phyloP scores from a whole-genome alignment of 2,888 invertebrate species.

The Trachelus tabidus region DNA sequence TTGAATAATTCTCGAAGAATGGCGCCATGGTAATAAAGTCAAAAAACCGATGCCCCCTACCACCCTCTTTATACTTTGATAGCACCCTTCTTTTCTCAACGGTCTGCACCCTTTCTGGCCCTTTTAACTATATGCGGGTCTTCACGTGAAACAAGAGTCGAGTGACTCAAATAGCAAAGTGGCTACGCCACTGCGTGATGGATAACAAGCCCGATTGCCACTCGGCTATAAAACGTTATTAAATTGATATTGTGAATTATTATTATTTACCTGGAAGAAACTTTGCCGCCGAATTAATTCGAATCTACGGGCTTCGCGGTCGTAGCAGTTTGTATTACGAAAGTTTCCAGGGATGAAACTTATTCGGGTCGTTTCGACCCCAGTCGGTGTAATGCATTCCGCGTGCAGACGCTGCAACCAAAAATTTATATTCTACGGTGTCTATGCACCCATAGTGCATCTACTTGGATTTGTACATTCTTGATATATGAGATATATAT shows the following conservation, averaged over 20 bases:
- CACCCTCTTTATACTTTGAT: neutral
- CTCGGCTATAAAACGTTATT: constrained; percentile 33
- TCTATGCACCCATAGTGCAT: neutral
- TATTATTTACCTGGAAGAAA: constrained; percentile 49
- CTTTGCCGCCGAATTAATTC: constrained; percentile 56
- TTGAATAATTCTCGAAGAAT: constrained; percentile 45
- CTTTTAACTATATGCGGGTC: neutral
- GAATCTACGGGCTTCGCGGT: constrained; percentile 42
- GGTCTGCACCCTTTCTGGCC: neutral
- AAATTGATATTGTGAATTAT: constrained; percentile 51
- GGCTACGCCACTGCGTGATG: neutral
- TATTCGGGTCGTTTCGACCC: neutral
- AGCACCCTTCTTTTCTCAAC: neutral
- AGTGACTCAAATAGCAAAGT: neutral
- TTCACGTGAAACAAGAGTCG: neutral
- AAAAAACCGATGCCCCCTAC: constrained; percentile 15
- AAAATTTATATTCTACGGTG: neutral
- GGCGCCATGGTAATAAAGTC: constrained; percentile 40
- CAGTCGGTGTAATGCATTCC: neutral
- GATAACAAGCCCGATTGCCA: neutral
- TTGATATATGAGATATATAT: neutral
- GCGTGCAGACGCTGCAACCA: neutral
- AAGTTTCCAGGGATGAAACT: constrained; percentile 30
- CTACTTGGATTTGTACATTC: neutral
- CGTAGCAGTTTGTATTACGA: constrained; percentile 39